phyloP scores from a whole-genome alignment of 1,140 invertebrate genomes.

The Cheumatopsyche charites region DNA sequence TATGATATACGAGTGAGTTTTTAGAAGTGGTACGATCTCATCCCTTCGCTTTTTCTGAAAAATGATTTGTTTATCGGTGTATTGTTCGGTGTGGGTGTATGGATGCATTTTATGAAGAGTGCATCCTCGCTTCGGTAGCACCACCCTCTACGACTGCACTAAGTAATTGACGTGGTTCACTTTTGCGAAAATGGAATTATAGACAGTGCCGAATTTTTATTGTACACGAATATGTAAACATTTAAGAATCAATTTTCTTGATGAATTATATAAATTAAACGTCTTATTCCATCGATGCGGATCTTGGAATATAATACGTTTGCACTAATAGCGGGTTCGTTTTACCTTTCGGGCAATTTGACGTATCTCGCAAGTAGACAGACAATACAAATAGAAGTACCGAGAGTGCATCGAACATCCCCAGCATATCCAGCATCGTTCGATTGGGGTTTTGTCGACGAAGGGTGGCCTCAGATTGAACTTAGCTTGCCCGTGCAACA shows the following conservation, averaged over 20 bases:
- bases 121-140: background rate
- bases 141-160: slow-evolving; percentile 31
- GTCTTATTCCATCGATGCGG: too few species aligned
- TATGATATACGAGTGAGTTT: background rate
- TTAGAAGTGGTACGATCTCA: background rate
- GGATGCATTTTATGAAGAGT: background rate
- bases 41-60: slow-evolving; percentile 33
- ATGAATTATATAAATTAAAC: too few species aligned
- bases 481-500: background rate
- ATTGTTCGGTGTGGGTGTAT: slow-evolving; percentile 17
- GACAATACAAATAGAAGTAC: slow-evolving; percentile 17
- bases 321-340: slow-evolving; percentile 34
- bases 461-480: slow-evolving; percentile 8
- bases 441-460: background rate
- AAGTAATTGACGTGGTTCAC: slow-evolving; percentile 48
- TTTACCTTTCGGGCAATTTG: slow-evolving; percentile 49
- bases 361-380: slow-evolving; percentile 45
- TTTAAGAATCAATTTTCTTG: too few species aligned
- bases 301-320: background rate
- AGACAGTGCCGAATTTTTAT: background rate
- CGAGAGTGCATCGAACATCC: slow-evolving; percentile 9
- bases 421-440: background rate
- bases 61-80: slow-evolving; percentile 46
- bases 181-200: slow-evolving; percentile 12
- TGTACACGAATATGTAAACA: too few species aligned